Conservation (phyloP, 2,113 vertebrate genomes). For the Cyprinodon tularosa region DNA sequence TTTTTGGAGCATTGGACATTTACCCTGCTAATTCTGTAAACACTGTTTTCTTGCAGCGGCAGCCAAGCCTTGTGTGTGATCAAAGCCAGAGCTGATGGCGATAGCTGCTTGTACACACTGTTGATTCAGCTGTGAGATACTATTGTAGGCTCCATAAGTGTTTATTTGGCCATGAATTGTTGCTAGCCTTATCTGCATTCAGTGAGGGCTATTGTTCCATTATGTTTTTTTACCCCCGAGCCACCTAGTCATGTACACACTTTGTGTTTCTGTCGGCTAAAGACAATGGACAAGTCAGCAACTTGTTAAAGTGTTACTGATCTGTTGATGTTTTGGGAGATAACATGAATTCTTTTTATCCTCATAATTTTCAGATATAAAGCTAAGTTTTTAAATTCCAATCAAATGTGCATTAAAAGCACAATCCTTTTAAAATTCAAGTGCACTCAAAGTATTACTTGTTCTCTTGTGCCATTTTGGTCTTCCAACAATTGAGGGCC, state of each 20-base stretch:
- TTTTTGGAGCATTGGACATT: slow-evolving; percentile 59
- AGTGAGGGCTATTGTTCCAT: slow-evolving; percentile 72
- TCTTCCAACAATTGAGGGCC: not conserved
- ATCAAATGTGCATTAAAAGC: not conserved
- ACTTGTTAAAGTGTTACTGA: slow-evolving; percentile 75
- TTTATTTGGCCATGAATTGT: slow-evolving; percentile 79
- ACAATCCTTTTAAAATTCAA: slow-evolving; percentile 7
- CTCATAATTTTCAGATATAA: slow-evolving; percentile 35
- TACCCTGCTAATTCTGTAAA: slow-evolving; percentile 65
- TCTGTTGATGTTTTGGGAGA: slow-evolving; percentile 61
- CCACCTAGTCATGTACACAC: slow-evolving; percentile 44
- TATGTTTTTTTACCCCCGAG: slow-evolving; percentile 54
- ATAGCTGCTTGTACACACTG: slow-evolving; percentile 65
- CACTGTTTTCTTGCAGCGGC: slow-evolving; percentile 54
- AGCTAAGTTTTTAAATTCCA: slow-evolving; percentile 6
- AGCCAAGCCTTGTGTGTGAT: slow-evolving; percentile 57
- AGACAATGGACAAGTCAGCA: slow-evolving; percentile 71
- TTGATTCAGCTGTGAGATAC: slow-evolving; percentile 78
- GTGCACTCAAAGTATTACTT: slow-evolving; percentile 7
- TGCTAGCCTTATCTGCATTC: slow-evolving; percentile 71
- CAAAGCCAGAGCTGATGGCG: slow-evolving; percentile 57
- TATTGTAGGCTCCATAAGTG: slow-evolving; percentile 74
- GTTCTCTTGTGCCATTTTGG: slow-evolving; percentile 14
- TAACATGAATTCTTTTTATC: slow-evolving; percentile 47
- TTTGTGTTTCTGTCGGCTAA: slow-evolving; percentile 63